Percentiles rank a stretch among this genome's conserved stretches.
Conservation (phyloP, 2,113 vertebrate species). For the Neolamprologus toae region DNA sequence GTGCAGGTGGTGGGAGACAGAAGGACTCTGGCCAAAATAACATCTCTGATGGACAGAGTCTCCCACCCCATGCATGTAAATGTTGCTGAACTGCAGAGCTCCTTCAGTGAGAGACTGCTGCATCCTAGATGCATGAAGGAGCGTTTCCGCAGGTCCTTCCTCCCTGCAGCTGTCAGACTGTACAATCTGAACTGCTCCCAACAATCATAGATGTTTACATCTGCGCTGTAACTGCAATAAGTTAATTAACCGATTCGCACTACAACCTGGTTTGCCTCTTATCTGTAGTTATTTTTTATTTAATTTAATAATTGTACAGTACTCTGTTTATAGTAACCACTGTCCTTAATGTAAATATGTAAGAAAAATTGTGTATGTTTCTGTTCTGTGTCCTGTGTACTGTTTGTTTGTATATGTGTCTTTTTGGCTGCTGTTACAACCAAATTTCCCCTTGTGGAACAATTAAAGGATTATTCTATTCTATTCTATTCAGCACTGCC, state of each 20-base stretch:
- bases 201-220: not conserved
- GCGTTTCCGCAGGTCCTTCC: no score
- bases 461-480: not conserved
- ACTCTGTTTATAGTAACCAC: rapidly evolving
- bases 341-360: not conserved
- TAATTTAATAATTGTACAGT: not conserved
- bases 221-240: not conserved
- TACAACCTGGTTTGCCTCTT: not conserved
- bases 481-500: not conserved
- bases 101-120: no score
- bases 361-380: not conserved
- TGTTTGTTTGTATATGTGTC: not conserved
- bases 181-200: no score
- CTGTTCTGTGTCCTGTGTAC: not conserved
- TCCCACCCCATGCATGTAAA: no score
- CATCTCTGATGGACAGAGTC: no score
- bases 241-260: not conserved
- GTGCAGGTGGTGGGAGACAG: no score
- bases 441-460: not conserved
- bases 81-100: no score
- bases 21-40: no score
- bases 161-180: no score
- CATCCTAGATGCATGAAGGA: no score
- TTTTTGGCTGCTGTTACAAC: not conserved
- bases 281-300: not conserved